phyloP scores from a whole-genome alignment of 2,113 vertebrate species.

The Oostethus manadensis region DNA sequence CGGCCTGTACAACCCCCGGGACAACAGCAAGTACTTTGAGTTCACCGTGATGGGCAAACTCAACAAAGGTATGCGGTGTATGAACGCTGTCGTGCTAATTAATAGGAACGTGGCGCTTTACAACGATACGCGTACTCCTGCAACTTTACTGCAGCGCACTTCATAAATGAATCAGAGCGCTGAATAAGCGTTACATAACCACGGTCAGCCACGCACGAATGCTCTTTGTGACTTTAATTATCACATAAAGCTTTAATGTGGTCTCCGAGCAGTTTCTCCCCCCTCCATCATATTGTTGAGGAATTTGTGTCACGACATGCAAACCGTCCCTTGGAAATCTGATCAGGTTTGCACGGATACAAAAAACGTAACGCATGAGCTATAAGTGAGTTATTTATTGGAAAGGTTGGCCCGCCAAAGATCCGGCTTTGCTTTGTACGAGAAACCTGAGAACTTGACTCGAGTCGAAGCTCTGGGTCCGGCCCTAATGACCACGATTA shows the following conservation, averaged over 20 bases:
- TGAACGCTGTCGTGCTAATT: not conserved
- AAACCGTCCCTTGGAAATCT: not conserved
- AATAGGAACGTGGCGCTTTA: no score
- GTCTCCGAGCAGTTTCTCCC: slow-evolving; percentile 2
- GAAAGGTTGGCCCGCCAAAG: not conserved
- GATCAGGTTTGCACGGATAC: not conserved
- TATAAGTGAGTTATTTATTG: not conserved
- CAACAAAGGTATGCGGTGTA: slow-evolving; percentile 80
- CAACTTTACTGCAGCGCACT: slow-evolving; percentile 1
- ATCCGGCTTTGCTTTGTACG: not conserved
- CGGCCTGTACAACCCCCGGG: slow-evolving; percentile 81
- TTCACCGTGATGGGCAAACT: slow-evolving; percentile 89
- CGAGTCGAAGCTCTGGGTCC: not conserved
- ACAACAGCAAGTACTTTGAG: slow-evolving; percentile 94
- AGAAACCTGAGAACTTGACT: not conserved
- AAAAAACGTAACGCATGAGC: no score
- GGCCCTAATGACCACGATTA: not conserved
- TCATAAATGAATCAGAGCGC: slow-evolving; percentile 13
- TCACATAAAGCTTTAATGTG: slow-evolving; percentile 9
- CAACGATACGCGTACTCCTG: not conserved
- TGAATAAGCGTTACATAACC: slow-evolving; percentile 9
- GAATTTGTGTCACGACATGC: not conserved
- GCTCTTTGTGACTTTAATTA: slow-evolving; percentile 12
- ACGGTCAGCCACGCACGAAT: slow-evolving; percentile 4
- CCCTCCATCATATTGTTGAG: not conserved